Percentiles rank a stretch among this genome's conserved stretches.
phyloP scores from a whole-genome alignment of 2,113 vertebrate genomes.

The Orthonyx spaldingii region DNA sequence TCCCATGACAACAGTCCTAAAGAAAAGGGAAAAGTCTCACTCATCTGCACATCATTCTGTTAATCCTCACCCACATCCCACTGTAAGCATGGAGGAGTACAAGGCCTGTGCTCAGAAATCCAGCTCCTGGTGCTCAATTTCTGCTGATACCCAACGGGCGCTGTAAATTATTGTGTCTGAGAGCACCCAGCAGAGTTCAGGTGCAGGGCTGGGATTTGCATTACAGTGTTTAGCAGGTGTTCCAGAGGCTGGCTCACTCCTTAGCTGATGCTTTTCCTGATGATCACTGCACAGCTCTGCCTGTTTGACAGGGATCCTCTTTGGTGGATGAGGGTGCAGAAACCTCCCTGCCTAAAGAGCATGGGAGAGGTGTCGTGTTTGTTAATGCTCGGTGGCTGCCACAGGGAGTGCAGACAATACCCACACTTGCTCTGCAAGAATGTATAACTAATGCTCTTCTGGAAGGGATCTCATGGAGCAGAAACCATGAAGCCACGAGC shows the following conservation, averaged over 20 bases:
- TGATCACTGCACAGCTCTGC: not conserved
- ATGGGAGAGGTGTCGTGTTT: not conserved
- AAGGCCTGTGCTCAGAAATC: not conserved
- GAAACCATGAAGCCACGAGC: slow-evolving; percentile 22
- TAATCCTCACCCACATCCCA: not conserved
- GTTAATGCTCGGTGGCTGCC: not conserved
- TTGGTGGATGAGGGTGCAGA: not conserved
- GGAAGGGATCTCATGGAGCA: not conserved
- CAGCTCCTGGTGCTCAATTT: not conserved
- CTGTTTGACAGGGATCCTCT: not conserved
- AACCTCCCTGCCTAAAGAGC: not conserved
- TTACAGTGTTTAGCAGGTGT: not conserved
- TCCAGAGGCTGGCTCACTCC: not conserved
- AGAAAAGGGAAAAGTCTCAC: not conserved
- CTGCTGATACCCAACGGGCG: not conserved
- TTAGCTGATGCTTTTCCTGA: not conserved
- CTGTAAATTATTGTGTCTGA: not conserved
- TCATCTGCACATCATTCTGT: not conserved
- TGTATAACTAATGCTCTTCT: not conserved
- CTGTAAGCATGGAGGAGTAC: not conserved
- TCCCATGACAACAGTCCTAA: fast-evolving
- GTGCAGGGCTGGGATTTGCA: not conserved
- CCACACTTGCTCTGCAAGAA: not conserved
- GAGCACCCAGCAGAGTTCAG: not conserved
- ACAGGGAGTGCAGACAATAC: not conserved